phyloP scores from a whole-genome alignment of 2,888 invertebrate genomes.

The Theretra japonica region DNA sequence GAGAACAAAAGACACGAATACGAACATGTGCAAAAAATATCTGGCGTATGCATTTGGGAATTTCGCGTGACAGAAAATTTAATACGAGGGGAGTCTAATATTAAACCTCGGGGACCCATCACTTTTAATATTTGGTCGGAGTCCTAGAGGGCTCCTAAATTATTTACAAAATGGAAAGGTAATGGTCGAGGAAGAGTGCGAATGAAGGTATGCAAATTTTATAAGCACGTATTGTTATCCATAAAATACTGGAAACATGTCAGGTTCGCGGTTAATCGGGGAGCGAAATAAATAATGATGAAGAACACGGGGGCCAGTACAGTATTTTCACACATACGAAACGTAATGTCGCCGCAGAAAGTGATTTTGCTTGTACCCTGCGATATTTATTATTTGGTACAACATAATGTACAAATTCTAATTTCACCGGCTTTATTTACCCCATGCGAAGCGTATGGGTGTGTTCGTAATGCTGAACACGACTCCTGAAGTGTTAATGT shows the following conservation, averaged over 20 bases:
- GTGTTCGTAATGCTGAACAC: constrained; percentile 10
- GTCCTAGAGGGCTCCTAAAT: constrained; percentile 83
- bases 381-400: constrained; percentile 59
- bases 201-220: constrained; percentile 83
- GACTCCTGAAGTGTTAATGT: constrained; percentile 25
- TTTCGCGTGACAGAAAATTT: constrained; percentile 84
- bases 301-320: constrained; percentile 61
- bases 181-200: constrained; percentile 81
- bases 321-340: constrained; percentile 49
- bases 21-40: constrained; percentile 85
- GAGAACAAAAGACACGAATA: constrained; percentile 75
- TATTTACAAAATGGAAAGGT: constrained; percentile 85
- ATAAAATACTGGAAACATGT: constrained; percentile 62
- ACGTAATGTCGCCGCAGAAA: constrained; percentile 55
- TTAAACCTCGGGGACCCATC: constrained; percentile 84
- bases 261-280: constrained; percentile 61
- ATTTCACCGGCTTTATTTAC: constrained; percentile 33
- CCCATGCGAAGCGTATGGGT: neutral
- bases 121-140: constrained; percentile 83
- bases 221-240: constrained; percentile 76
- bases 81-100: constrained; percentile 84
- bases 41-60: constrained; percentile 83
- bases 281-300: constrained; percentile 50
- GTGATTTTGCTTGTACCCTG: constrained; percentile 64
- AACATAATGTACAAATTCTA: constrained; percentile 42